A percentile compares a stretch with the other conserved stretches of the same genome.
Conservation (phyloP, 2,797 vertebrate genomes). For the Gymnoscopelus braueri region DNA sequence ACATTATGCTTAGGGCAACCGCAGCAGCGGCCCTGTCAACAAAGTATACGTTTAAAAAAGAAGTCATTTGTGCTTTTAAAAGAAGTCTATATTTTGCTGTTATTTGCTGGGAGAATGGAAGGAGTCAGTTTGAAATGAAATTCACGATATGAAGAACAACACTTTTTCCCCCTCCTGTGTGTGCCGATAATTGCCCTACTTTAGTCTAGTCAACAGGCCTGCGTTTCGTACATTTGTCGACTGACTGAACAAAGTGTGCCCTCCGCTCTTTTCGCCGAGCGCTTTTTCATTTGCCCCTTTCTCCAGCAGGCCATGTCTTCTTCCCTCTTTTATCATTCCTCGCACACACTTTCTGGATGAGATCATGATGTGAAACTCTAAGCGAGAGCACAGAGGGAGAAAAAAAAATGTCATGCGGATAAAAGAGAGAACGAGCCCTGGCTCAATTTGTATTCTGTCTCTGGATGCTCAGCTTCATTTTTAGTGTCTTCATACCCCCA, state of each 20-base stretch:
- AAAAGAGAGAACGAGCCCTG: not conserved
- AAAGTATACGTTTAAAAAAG: too few relatives aligned
- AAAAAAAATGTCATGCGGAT: not conserved
- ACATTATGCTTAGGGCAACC: too few relatives aligned
- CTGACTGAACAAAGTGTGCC: slow-evolving; percentile 64
- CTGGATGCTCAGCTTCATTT: slow-evolving; percentile 12
- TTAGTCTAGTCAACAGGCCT: slow-evolving; percentile 52
- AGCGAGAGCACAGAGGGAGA: not conserved
- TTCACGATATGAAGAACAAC: not conserved
- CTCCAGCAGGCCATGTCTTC: slow-evolving; percentile 18
- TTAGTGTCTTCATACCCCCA: slow-evolving; percentile 10
- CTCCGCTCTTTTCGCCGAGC: slow-evolving; percentile 30
- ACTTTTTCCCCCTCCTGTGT: slow-evolving; percentile 24
- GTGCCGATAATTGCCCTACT: slow-evolving; percentile 54
- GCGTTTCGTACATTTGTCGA: slow-evolving; percentile 53
- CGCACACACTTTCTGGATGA: slow-evolving; percentile 34
- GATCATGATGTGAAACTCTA: slow-evolving; percentile 45
- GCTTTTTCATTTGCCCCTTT: slow-evolving; percentile 41
- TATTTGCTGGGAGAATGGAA: slow-evolving; percentile 12
- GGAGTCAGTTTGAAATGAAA: not conserved
- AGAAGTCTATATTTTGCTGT: too few relatives aligned
- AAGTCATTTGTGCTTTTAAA: too few relatives aligned
- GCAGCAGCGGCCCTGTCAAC: too few relatives aligned
- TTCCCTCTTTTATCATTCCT: slow-evolving; percentile 9
- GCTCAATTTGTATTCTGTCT: slow-evolving; percentile 28